These are phyloP conservation scores for Ceratosolen fusciceps DNA, from an alignment of 1,140 invertebrate species.

Conservation along the genomic window DNA sequence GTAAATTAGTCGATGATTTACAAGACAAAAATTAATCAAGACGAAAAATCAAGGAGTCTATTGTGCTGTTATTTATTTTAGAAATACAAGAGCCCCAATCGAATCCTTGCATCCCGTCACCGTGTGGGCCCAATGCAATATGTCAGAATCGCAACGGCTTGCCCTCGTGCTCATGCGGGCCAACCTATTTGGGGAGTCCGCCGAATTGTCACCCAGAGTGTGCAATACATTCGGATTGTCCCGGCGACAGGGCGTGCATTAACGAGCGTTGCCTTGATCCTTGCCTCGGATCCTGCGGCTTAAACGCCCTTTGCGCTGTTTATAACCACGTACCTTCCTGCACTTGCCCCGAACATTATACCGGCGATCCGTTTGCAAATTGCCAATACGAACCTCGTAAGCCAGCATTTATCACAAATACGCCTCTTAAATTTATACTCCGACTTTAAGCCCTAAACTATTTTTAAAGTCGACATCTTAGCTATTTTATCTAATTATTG, in stretches of 20 bases:
- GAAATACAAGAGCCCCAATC: too few relatives aligned
- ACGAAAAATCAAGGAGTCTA: too few relatives aligned
- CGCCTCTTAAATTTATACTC: too few relatives aligned
- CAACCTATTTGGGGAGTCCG: slow-evolving; percentile 83
- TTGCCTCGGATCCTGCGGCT: slow-evolving; percentile 82
- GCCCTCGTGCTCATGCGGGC: slow-evolving; percentile 79
- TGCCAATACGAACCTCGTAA: too few relatives aligned
- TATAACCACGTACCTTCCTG: slow-evolving; percentile 81
- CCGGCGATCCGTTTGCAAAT: slow-evolving; percentile 78
- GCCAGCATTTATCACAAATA: too few relatives aligned
- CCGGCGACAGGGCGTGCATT: slow-evolving; percentile 79
- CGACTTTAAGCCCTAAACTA: too few relatives aligned
- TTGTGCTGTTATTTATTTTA: too few relatives aligned
- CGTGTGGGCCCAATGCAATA: slow-evolving; percentile 82
- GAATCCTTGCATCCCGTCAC: slow-evolving; percentile 82
- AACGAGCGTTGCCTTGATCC: slow-evolving; percentile 80
- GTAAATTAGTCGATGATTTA: too few relatives aligned
- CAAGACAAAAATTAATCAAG: too few relatives aligned
- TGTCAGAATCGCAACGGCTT: slow-evolving; percentile 78
- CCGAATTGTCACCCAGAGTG: slow-evolving; percentile 84
- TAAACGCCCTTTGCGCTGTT: slow-evolving; percentile 81
- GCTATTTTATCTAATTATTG: too few relatives aligned
- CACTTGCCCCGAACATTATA: slow-evolving; percentile 79
- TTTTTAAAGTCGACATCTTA: too few relatives aligned
- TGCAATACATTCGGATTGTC: slow-evolving; percentile 79